phyloP scores from a whole-genome alignment of 2,888 invertebrate genomes.

The Eurois occulta region DNA sequence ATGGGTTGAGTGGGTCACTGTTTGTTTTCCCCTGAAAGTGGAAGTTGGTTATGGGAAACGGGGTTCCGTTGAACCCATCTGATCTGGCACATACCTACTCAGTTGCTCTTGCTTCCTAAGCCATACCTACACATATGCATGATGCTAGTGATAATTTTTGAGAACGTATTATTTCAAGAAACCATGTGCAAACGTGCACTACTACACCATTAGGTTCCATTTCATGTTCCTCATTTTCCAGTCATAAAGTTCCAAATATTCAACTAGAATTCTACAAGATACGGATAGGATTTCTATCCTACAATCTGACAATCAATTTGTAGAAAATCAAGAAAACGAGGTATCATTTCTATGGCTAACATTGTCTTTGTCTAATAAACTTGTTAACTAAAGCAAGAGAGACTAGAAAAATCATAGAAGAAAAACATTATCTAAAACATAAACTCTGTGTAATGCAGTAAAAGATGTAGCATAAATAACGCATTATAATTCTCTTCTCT shows the following conservation, averaged over 20 bases:
- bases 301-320: too few relatives aligned
- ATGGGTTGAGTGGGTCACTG: conserved; percentile 45
- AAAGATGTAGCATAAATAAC: not conserved
- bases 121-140: not conserved
- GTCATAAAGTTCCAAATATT: not conserved
- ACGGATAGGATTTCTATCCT: too few relatives aligned
- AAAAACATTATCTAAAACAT: not conserved
- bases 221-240: not conserved
- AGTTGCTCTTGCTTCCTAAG: not conserved
- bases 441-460: not conserved
- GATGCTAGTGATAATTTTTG: not conserved
- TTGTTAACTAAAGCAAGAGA: not conserved
- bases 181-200: not conserved
- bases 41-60: not conserved
- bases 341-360: not conserved
- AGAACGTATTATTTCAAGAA: not conserved
- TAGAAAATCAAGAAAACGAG: not conserved
- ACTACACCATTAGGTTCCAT: too few relatives aligned
- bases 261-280: not conserved
- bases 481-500: not conserved
- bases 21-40: conserved; percentile 35
- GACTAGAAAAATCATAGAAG: not conserved
- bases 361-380: not conserved
- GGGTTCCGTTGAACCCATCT: not conserved
- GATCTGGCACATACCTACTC: not conserved